phyloP scores from a whole-genome alignment of 2,888 invertebrate genomes.

The Caenorhabditis virilis region DNA sequence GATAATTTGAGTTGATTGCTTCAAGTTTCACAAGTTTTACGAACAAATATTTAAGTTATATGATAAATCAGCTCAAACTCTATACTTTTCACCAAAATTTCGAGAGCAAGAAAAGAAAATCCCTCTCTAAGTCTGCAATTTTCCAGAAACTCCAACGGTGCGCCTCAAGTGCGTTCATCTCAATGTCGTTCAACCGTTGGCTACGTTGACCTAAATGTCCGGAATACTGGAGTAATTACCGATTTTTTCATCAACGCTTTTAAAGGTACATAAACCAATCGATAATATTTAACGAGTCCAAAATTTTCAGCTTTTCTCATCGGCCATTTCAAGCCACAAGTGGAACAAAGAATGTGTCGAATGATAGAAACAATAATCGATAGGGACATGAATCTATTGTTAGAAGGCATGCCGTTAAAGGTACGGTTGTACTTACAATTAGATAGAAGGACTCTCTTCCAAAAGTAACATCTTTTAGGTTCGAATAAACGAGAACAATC shows the following conservation, averaged over 20 bases:
- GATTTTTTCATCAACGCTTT: conserved; percentile 68
- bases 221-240: conserved; percentile 67
- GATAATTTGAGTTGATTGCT: too few species aligned
- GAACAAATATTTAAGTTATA: too few species aligned
- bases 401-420: conserved; percentile 66
- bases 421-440: conserved; percentile 39
- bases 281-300: too few species aligned
- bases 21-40: too few species aligned
- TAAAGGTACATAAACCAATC: conserved; percentile 48
- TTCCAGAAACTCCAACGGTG: conserved; percentile 58
- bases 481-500: conserved; percentile 64
- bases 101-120: too few species aligned
- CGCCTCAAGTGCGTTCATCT: conserved; percentile 64
- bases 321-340: conserved; percentile 67
- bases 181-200: conserved; percentile 62
- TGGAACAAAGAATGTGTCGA: conserved; percentile 66
- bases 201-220: conserved; percentile 66
- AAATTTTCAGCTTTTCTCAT: conserved; percentile 64
- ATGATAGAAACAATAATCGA: conserved; percentile 67
- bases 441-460: neutral
- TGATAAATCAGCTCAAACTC: too few species aligned
- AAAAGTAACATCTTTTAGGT: conserved; percentile 39
- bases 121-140: too few species aligned
- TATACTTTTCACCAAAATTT: too few species aligned
- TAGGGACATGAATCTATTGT: conserved; percentile 63